Base-by-base conservation (phyloP, 2,888 invertebrate species). In the Lasioglossum figueresi region DNA sequence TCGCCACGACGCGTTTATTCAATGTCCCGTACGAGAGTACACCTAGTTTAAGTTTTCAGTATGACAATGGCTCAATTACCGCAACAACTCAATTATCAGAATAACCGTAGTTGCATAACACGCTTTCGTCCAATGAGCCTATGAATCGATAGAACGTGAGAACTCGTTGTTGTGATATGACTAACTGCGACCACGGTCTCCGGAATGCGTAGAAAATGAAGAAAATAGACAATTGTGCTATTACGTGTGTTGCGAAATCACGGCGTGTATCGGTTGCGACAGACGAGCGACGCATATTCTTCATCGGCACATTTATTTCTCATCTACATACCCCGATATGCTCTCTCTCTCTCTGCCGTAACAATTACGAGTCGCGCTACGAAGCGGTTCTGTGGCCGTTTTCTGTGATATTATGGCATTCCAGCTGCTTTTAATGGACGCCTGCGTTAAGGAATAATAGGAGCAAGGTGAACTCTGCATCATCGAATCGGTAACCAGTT, bases 281-380 rank as follows among this genome's bases (percentile, higher is more conserved):
- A 90, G 68, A 19, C 52, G 40, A 27, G 79, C 76, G 80, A 83
- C 63, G 88, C 79, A 72, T 82, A 77, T 79, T 84, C 89, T 73
- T 82, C 79, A 80, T 63, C 84, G 86, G 83, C 84, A 80, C 81
- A 81, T 83, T 86, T 88, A 90, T 81, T 78, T 76, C 88, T 84
- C 90, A 82, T 88, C 86, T 86, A 73, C 81, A 80, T 90, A 82
- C 71, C 72, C 71, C 72, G 80, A 83, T 72, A 76, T 78, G 68
- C 77, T 81, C 79, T 45, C 72, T 71, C 77, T 81, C 80, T 48
- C 77, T 40, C 45, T 45, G 59, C 16, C 66, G 78, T 56, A 84
- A 86, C 86, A 84, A 84, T 89, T 88, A 79, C 52, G n/a, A 40
- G 6, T 45, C 66, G 19, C 66, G 34, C 34, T 63, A 63, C 59